phyloP scores from a whole-genome alignment of 2,797 vertebrate species.

The Sphenopsis melanotis region DNA sequence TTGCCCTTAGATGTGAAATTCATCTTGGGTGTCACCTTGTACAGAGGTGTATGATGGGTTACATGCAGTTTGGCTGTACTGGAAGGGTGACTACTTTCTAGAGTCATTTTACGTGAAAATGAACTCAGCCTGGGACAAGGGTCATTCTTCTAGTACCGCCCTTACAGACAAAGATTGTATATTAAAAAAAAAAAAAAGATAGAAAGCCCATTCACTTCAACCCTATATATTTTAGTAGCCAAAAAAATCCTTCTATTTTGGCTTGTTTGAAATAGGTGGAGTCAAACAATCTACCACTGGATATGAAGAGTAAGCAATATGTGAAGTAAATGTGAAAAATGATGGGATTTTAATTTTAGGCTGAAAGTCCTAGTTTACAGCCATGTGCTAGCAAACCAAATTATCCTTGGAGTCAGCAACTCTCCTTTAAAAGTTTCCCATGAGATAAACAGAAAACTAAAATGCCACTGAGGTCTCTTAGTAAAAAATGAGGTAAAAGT shows the following conservation, averaged over 20 bases:
- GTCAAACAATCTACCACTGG: neutral
- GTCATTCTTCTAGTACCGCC: neutral
- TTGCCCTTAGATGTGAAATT: neutral
- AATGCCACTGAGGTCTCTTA: neutral
- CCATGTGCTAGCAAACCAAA: neutral
- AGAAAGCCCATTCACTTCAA: neutral
- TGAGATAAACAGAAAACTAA: neutral
- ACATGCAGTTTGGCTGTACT: neutral
- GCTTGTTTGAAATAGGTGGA: neutral
- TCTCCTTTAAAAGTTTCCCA: neutral
- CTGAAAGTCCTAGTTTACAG: neutral
- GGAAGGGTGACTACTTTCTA: neutral
- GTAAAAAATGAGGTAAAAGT: neutral
- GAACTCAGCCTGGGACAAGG: neutral
- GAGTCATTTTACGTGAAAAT: neutral
- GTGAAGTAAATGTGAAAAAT: neutral
- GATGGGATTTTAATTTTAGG: neutral
- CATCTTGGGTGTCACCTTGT: neutral
- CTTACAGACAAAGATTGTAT: neutral
- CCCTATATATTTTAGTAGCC: neutral
- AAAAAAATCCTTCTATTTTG: neutral
- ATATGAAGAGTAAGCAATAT: neutral
- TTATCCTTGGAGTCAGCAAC: neutral
- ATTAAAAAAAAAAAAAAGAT: neutral
- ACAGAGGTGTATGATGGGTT: accelerated